Evolutionary conservation across 1,140 invertebrate genomes (phyloP).

Genomic region (Geopemphigus sp.): DNA sequence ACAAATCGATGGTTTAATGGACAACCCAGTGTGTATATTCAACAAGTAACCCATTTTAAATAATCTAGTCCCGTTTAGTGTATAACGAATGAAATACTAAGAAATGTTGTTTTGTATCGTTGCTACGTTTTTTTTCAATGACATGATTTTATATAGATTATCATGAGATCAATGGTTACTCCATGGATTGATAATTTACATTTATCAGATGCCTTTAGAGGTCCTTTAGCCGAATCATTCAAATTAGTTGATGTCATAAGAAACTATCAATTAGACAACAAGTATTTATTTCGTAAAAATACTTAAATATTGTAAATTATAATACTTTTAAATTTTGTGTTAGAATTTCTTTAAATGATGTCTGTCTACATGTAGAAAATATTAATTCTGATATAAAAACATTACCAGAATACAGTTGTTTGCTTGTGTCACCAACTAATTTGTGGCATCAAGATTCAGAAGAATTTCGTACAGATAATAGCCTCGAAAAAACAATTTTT

Average conservation of each 20-base stretch:
- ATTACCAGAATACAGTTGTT: slow-evolving; percentile 86
- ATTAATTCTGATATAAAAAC: slow-evolving; percentile 62
- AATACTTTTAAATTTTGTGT: slow-evolving; percentile 57
- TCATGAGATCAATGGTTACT: slow-evolving; percentile 68
- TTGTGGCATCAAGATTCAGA: slow-evolving; percentile 84
- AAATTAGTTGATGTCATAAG: slow-evolving; percentile 78
- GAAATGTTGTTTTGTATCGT: too few species aligned
- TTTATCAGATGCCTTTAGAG: slow-evolving; percentile 83
- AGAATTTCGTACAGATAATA: slow-evolving; percentile 71
- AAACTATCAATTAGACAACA: slow-evolving; percentile 76
- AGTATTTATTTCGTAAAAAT: slow-evolving; percentile 59
- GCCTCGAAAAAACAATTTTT: slow-evolving; percentile 76
- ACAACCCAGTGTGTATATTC: slow-evolving; percentile 73
- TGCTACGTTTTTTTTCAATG: neutral
- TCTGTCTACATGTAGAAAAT: slow-evolving; percentile 84
- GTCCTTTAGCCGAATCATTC: slow-evolving; percentile 82
- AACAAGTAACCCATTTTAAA: slow-evolving; percentile 64
- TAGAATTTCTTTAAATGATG: slow-evolving; percentile 67
- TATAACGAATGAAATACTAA: too few species aligned
- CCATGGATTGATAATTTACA: slow-evolving; percentile 81
- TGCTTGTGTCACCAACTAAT: slow-evolving; percentile 90
- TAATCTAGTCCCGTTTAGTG: neutral
- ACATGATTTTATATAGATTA: slow-evolving; percentile 56
- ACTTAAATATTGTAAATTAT: slow-evolving; percentile 53
- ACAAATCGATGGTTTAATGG: slow-evolving; percentile 55